A percentile compares a stretch with the other conserved stretches of the same genome.
Conservation (phyloP, 2,113 vertebrate species). For the Cercocebus atys region DNA sequence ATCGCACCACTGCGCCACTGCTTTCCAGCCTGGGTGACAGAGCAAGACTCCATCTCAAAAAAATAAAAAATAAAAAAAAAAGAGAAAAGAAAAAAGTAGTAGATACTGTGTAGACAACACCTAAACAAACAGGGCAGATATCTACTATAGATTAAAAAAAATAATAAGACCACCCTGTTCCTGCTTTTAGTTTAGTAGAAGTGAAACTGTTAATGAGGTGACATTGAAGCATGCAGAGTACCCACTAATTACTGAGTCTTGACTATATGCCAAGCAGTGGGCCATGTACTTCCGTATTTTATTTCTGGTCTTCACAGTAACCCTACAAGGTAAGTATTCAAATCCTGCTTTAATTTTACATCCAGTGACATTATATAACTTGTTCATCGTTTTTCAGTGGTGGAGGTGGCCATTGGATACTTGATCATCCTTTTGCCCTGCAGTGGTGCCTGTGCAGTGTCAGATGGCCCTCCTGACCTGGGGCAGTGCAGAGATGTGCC, state of each 20-base stretch:
- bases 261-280: not conserved
- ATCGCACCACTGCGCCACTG: no score
- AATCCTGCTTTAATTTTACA: not conserved
- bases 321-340: not conserved
- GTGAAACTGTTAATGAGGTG: not conserved
- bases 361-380: not conserved
- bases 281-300: not conserved
- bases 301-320: conserved; percentile 19
- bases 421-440: not conserved
- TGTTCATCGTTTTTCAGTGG: not conserved
- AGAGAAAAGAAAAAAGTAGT: not conserved
- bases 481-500: not conserved
- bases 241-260: not conserved
- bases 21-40: no score
- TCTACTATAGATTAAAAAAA: not conserved
- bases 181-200: conserved; percentile 18
- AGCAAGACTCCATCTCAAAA: no score
- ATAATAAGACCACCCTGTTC: not conserved
- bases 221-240: not conserved
- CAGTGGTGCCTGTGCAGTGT: rapidly evolving
- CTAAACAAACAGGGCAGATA: not conserved
- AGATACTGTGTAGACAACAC: not conserved
- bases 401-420: not conserved
- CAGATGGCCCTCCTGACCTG: not conserved
- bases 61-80: no score